These are phyloP conservation scores for Lamprologus ornatipinnis DNA, from an alignment of 2,113 vertebrate genomes.

Conservation along the genomic window DNA sequence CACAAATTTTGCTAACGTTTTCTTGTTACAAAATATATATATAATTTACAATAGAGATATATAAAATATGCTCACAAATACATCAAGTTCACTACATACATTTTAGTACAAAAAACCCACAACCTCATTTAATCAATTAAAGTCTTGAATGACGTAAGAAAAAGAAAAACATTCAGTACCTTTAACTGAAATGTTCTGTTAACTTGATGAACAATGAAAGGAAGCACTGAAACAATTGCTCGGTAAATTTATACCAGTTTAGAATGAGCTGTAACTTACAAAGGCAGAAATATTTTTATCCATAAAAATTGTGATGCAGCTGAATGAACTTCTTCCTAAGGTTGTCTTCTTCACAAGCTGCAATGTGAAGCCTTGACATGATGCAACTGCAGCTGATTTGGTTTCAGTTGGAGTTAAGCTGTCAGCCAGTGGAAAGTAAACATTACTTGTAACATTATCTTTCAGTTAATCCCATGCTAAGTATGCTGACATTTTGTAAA, in stretches of 20 bases:
- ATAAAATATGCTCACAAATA: slow-evolving; percentile 13
- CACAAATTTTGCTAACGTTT: neutral
- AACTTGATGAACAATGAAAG: neutral
- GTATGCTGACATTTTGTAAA: neutral
- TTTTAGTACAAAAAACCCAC: slow-evolving; percentile 18
- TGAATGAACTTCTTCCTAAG: neutral
- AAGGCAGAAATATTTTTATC: neutral
- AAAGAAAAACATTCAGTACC: neutral
- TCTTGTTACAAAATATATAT: slow-evolving; percentile 40
- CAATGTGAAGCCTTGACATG: neutral
- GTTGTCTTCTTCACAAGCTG: neutral
- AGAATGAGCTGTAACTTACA: neutral
- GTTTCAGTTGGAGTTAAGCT: neutral
- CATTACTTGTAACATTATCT: neutral
- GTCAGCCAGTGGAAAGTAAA: neutral
- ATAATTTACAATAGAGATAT: slow-evolving; percentile 56
- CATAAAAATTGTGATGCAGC: neutral
- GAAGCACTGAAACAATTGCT: neutral
- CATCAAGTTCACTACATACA: slow-evolving; percentile 16
- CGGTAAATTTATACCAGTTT: neutral
- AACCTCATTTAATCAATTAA: neutral
- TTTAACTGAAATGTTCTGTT: neutral
- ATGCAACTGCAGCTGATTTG: neutral
- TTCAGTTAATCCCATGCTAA: neutral
- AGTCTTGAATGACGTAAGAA: neutral